A percentile compares a stretch with the other conserved stretches of the same genome.
These are phyloP conservation scores for Sarcophaga rosellei DNA, from an alignment of 2,888 invertebrate species.

Conservation along the genomic window DNA sequence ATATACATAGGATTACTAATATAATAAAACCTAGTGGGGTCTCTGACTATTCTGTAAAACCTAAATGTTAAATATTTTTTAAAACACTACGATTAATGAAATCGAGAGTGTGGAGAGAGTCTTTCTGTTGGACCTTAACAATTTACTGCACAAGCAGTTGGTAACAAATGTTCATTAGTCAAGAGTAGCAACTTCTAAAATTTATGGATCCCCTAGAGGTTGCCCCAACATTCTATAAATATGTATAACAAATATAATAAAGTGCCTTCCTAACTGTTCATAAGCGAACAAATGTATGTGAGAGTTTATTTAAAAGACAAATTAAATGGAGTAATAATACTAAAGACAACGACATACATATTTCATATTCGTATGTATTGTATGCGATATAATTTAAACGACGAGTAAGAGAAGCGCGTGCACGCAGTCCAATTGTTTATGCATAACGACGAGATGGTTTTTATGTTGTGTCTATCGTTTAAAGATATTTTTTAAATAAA, in stretches of 20 bases:
- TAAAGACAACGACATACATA: too few relatives aligned
- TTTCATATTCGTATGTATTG: background rate
- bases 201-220: background rate
- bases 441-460: constrained; percentile 16
- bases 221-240: background rate
- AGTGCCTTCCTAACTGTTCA: constrained; percentile 39
- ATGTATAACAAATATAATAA: too few relatives aligned
- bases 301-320: too few relatives aligned
- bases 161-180: too few relatives aligned
- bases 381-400: constrained; percentile 1
- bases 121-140: too few relatives aligned
- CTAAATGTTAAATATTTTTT: too few relatives aligned
- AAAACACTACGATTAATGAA: too few relatives aligned
- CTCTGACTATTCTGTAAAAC: background rate
- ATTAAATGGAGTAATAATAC: too few relatives aligned
- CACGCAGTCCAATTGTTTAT: constrained; percentile 33
- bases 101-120: too few relatives aligned
- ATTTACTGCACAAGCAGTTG: too few relatives aligned
- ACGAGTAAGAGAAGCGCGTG: constrained; percentile 13
- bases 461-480: background rate
- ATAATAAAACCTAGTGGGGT: constrained; percentile 21
- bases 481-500: constrained; percentile 1
- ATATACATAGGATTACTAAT: too few relatives aligned
- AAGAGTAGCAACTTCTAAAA: background rate
- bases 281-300: background rate